Percentiles rank a stretch among this genome's conserved stretches.
Evolutionary conservation across 37 sponge, comb jelly and placozoan genomes (phyloP).

Genomic region (Crambe crambe): DNA sequence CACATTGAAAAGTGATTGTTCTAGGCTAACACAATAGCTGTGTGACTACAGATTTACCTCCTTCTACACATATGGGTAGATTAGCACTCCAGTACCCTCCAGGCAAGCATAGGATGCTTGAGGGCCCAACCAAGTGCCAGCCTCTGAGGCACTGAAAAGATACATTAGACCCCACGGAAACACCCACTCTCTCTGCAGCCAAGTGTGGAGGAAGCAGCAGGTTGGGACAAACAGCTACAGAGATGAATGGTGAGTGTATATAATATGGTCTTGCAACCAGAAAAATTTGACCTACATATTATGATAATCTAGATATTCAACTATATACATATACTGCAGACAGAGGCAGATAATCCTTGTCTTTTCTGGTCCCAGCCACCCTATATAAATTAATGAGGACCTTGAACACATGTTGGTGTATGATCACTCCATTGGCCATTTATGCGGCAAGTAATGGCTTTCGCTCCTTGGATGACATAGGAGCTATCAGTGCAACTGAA

Average conservation of each 20-base stretch:
- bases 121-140: not conserved
- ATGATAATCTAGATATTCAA: too few species aligned
- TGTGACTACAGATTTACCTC: too few species aligned
- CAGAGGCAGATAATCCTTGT: too few species aligned
- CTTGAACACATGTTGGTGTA: not conserved
- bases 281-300: too few species aligned
- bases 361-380: too few species aligned
- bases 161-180: not conserved
- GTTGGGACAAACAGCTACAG: not conserved
- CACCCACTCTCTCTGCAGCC: not conserved
- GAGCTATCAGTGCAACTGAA: not conserved
- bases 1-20: too few species aligned
- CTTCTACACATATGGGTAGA: not conserved
- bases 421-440: not conserved
- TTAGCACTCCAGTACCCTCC: conserved; percentile 5
- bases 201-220: not conserved
- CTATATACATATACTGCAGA: too few species aligned
- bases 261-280: too few species aligned
- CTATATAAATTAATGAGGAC: too few species aligned
- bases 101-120: not conserved
- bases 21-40: too few species aligned
- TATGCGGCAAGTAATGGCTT: not conserved
- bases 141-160: not conserved
- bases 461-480: not conserved
- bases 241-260: not conserved